These are phyloP conservation scores for Craniophora ligustri DNA, from an alignment of 2,888 invertebrate genomes.

Conservation along the genomic window DNA sequence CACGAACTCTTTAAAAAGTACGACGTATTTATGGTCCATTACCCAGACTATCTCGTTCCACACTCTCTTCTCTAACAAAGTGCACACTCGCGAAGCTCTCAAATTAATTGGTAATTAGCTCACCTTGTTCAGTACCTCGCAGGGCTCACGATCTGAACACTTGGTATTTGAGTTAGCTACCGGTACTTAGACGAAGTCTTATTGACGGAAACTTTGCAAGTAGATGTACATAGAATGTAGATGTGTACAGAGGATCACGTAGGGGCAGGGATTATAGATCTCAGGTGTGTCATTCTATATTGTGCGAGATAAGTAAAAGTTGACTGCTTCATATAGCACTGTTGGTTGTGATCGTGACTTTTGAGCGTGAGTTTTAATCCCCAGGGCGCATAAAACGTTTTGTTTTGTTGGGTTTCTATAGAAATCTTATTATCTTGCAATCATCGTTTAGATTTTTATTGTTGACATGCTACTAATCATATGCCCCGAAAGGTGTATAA, in stretches of 20 bases:
- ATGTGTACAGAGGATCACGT: background rate
- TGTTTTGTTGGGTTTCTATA: too few relatives aligned
- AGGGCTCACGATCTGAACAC: constrained; percentile 33
- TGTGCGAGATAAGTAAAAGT: background rate
- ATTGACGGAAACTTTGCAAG: constrained; percentile 25
- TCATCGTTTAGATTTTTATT: too few relatives aligned
- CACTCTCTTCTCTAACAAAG: constrained; percentile 46
- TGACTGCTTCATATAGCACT: too few relatives aligned
- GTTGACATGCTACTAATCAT: too few relatives aligned
- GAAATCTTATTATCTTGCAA: too few relatives aligned
- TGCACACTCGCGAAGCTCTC: constrained; percentile 51
- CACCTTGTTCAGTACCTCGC: constrained; percentile 57
- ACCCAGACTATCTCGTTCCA: constrained; percentile 40
- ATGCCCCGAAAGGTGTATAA: too few relatives aligned
- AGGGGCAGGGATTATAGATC: background rate
- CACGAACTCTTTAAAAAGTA: constrained; percentile 31
- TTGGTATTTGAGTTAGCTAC: constrained; percentile 40
- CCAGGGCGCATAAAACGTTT: too few relatives aligned
- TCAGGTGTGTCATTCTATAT: background rate
- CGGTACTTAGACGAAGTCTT: constrained; percentile 18
- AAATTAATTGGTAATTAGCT: constrained; percentile 71
- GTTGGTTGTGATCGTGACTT: too few relatives aligned
- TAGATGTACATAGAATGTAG: background rate
- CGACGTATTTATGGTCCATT: constrained; percentile 50
- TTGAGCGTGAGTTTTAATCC: too few relatives aligned